Evolutionary conservation across 2,797 vertebrate species (phyloP).

Genomic region (Mormyrops attenuatus): DNA sequence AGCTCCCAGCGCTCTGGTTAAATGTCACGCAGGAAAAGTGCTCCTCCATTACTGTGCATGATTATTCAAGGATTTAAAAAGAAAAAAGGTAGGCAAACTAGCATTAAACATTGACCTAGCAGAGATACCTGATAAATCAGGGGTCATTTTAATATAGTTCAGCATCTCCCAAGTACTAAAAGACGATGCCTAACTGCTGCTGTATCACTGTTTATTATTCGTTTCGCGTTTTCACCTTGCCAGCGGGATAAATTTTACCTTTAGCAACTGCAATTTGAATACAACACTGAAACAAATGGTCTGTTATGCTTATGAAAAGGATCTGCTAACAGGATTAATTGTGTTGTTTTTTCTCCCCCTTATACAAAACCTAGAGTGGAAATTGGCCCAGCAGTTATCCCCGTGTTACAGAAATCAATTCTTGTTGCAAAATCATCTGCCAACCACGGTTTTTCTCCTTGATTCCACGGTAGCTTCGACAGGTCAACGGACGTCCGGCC

Average conservation of each 20-base stretch:
- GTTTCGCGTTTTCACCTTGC: neutral
- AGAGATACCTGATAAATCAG: neutral
- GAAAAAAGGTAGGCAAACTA: neutral
- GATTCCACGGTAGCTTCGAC: neutral
- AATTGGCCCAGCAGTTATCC: neutral
- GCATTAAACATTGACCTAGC: neutral
- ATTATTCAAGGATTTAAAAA: conserved; percentile 6
- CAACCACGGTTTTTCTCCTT: neutral
- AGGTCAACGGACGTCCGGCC: neutral
- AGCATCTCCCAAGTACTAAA: neutral
- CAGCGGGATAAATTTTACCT: neutral
- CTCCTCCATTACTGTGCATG: neutral
- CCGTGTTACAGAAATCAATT: neutral
- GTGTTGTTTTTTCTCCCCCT: neutral
- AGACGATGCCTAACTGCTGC: neutral
- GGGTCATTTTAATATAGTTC: conserved; percentile 2
- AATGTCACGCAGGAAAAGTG: conserved; percentile 21
- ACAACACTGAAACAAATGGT: neutral
- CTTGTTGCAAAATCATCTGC: neutral
- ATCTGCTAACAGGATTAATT: neutral
- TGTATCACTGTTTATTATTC: neutral
- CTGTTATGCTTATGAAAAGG: neutral
- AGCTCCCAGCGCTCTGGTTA: neutral
- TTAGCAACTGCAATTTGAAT: neutral
- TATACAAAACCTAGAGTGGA: neutral